These are phyloP conservation scores for Ametastegia equiseti DNA, from an alignment of 2,888 invertebrate species.

Conservation along the genomic window DNA sequence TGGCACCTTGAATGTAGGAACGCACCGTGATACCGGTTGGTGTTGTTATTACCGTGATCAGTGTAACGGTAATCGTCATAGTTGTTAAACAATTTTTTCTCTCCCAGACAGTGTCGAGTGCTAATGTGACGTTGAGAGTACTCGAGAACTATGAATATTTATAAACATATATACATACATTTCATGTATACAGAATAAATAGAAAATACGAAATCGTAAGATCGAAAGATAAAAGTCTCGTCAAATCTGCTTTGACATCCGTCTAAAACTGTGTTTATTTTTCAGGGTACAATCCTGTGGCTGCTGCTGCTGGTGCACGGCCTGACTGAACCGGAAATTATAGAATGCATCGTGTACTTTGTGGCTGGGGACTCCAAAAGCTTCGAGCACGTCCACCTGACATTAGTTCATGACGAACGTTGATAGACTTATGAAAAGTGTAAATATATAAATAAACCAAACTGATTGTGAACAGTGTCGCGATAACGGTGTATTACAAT, in stretches of 20 bases:
- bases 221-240: neutral
- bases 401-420: conserved; percentile 35
- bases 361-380: conserved; percentile 60
- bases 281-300: neutral
- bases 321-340: conserved; percentile 26
- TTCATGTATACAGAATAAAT: neutral
- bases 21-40: conserved; percentile 6
- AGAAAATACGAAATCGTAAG: neutral
- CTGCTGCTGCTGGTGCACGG: neutral
- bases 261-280: neutral
- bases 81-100: neutral
- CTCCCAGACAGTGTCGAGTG: neutral
- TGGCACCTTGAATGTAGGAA: neutral
- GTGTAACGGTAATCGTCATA: neutral
- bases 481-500: neutral
- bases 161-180: neutral
- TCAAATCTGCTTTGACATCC: neutral
- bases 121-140: neutral
- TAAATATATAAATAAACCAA: neutral
- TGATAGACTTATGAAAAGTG: neutral
- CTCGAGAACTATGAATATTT: no score
- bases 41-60: conserved; percentile 11
- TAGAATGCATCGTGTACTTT: conserved; percentile 60
- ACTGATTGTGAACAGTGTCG: neutral
- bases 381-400: conserved; percentile 62